A percentile compares a stretch with the other conserved stretches of the same genome.
phyloP scores from a whole-genome alignment of 2,888 invertebrate genomes.

The Drosophila peninsularis region DNA sequence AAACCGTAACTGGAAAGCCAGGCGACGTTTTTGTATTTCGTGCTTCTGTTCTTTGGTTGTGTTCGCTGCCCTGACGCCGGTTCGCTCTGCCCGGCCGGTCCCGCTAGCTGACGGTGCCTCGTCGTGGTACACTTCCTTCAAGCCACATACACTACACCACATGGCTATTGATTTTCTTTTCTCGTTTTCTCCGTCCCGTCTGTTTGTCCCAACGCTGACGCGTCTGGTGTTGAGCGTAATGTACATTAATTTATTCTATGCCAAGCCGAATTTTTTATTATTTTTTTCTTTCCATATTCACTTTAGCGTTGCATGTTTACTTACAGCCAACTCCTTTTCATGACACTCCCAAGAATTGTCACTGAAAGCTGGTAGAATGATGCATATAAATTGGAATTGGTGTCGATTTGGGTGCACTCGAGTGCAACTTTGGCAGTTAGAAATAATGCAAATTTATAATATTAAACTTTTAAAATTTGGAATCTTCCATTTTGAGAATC shows the following conservation, averaged over 20 bases:
- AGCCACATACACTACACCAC: conserved; percentile 67
- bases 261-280: conserved; percentile 53
- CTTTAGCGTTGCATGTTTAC: conserved; percentile 52
- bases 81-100: conserved; percentile 42
- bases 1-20: conserved; percentile 36
- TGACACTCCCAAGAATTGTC: conserved; percentile 51
- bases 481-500: background rate
- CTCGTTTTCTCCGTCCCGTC: conserved; percentile 1
- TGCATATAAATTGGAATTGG: conserved; percentile 14
- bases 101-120: conserved; percentile 19
- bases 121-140: conserved; percentile 37
- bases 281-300: conserved; percentile 19
- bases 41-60: conserved; percentile 29
- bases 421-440: background rate
- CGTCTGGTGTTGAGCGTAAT: conserved; percentile 67
- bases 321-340: conserved; percentile 24
- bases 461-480: background rate
- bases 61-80: conserved; percentile 35
- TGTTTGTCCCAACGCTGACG: conserved; percentile 39
- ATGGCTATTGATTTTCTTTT: conserved; percentile 81
- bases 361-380: conserved; percentile 4
- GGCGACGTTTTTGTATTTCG: conserved; percentile 35
- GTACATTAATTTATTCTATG: conserved; percentile 69
- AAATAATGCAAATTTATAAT: background rate
- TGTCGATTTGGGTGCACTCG: background rate